Evolutionary conservation across 1,140 invertebrate species (phyloP).

Genomic region (Antheraea mylitta): DNA sequence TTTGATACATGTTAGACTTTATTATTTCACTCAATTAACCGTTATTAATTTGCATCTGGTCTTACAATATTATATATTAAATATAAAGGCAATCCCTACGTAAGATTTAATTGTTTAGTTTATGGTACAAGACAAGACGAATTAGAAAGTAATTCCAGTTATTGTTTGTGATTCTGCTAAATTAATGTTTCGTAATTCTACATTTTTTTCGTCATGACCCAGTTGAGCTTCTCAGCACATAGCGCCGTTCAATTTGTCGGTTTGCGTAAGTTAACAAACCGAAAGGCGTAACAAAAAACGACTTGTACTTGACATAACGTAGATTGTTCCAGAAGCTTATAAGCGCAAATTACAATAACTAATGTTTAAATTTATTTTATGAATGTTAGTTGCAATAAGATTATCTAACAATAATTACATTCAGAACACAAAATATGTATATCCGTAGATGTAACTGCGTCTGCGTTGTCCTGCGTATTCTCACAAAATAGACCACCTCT

Average conservation of each 20-base stretch:
- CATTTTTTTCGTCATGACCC: constrained; percentile 30
- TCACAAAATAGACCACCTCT: too few relatives aligned
- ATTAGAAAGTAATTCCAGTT: background rate
- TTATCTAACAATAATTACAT: too few relatives aligned
- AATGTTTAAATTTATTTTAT: too few relatives aligned
- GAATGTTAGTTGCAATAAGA: too few relatives aligned
- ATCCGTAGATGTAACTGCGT: too few relatives aligned
- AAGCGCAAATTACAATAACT: background rate
- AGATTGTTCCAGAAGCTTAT: constrained; percentile 25
- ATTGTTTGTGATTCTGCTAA: constrained; percentile 13
- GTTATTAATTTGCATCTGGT: too few relatives aligned
- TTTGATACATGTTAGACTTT: too few relatives aligned
- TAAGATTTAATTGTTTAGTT: background rate
- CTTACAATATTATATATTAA: background rate
- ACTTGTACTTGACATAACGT: background rate
- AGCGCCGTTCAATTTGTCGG: constrained; percentile 20
- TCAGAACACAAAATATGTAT: too few relatives aligned
- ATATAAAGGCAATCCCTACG: background rate
- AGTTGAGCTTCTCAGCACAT: constrained; percentile 18
- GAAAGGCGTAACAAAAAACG: constrained; percentile 28
- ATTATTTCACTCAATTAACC: too few relatives aligned
- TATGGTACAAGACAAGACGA: background rate
- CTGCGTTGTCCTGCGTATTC: too few relatives aligned
- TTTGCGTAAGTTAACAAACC: constrained; percentile 39
- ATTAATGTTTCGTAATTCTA: constrained; percentile 18